These are phyloP conservation scores for Drosophila grimshawi DNA, from an alignment of 1,140 invertebrate genomes.

Conservation along the genomic window DNA sequence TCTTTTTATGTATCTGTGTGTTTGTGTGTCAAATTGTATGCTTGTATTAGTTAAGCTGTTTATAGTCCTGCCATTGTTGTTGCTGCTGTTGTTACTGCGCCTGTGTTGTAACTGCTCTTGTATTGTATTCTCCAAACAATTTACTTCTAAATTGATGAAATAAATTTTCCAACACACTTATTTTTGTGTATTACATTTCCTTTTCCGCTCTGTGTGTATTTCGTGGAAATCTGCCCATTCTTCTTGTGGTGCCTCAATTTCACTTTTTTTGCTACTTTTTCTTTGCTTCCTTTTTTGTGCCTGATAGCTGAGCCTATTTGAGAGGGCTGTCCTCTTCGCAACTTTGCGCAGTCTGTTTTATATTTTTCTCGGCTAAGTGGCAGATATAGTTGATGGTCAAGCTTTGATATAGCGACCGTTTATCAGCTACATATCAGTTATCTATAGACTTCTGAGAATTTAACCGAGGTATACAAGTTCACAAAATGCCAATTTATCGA, in stretches of 20 bases:
- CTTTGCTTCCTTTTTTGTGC: not conserved
- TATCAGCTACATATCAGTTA: not conserved
- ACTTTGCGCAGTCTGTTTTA: not conserved
- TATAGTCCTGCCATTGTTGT: constrained; percentile 45
- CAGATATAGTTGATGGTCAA: constrained; percentile 4
- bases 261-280: not conserved
- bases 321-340: not conserved
- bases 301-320: constrained; percentile 5
- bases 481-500: not conserved
- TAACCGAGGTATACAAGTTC: not conserved
- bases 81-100: constrained; percentile 10
- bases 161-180: constrained; percentile 81
- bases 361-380: not conserved
- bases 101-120: constrained; percentile 23
- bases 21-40: constrained; percentile 23
- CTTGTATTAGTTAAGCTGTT: constrained; percentile 70
- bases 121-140: constrained; percentile 78
- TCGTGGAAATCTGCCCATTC: constrained; percentile 10
- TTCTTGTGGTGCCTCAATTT: constrained; percentile 24
- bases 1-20: constrained; percentile 18
- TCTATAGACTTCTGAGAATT: not conserved
- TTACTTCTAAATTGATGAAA: constrained; percentile 84
- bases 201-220: constrained; percentile 18
- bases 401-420: not conserved
- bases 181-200: constrained; percentile 55